Conservation (phyloP, 2,888 invertebrate genomes). For the Phyllotreta cruciferae region DNA sequence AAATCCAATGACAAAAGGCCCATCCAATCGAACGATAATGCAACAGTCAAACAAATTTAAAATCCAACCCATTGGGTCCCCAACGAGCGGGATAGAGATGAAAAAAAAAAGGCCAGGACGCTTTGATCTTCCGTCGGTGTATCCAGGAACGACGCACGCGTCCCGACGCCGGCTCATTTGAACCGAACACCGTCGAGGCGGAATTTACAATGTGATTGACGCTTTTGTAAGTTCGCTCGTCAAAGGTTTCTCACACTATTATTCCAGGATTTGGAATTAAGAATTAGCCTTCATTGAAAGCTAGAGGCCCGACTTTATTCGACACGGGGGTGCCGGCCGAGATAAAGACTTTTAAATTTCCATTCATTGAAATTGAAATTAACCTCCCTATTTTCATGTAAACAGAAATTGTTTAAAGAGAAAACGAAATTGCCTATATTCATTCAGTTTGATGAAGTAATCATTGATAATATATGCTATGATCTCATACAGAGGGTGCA, state of each 20-base stretch:
- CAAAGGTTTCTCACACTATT: slow-evolving; percentile 52
- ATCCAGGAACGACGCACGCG: slow-evolving; percentile 50
- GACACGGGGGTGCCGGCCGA: neutral
- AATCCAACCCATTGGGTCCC: slow-evolving; percentile 40
- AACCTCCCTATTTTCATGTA: slow-evolving; percentile 6
- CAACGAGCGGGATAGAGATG: too few species aligned
- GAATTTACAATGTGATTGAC: slow-evolving; percentile 60
- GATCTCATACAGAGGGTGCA: too few species aligned
- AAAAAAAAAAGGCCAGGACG: slow-evolving; percentile 32
- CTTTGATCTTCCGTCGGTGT: slow-evolving; percentile 46
- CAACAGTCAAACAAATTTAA: slow-evolving; percentile 44
- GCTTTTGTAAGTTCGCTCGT: slow-evolving; percentile 55
- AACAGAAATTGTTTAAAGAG: slow-evolving; percentile 4
- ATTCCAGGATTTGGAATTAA: slow-evolving; percentile 57
- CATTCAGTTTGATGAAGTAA: too few species aligned
- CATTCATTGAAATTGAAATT: slow-evolving; percentile 12
- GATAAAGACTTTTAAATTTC: slow-evolving; percentile 21
- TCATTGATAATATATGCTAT: too few species aligned
- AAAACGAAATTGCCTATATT: slow-evolving; percentile 2
- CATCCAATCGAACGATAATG: slow-evolving; percentile 37
- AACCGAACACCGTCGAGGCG: slow-evolving; percentile 57
- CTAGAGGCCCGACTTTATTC: slow-evolving; percentile 3
- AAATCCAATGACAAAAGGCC: slow-evolving; percentile 34
- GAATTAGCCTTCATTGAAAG: slow-evolving; percentile 56
- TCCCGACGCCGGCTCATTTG: slow-evolving; percentile 54